Conservation (phyloP, 2,113 vertebrate species). For the Paralichthys olivaceus region DNA sequence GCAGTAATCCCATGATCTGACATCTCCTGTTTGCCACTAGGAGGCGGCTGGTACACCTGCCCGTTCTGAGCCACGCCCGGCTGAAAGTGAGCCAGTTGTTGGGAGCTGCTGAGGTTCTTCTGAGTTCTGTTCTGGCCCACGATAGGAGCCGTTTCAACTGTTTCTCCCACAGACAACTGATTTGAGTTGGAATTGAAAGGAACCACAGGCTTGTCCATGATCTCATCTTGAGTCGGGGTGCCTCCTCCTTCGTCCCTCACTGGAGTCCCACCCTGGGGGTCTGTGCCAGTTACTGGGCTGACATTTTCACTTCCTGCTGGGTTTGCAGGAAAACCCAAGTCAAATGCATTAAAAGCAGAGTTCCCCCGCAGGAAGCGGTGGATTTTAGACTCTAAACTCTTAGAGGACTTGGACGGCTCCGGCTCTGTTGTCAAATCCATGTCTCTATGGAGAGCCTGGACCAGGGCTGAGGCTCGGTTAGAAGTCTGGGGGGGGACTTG, state of each 20-base stretch:
- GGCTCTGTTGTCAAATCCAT: conserved; percentile 55
- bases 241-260: conserved; percentile 94
- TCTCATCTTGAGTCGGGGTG: conserved; percentile 96
- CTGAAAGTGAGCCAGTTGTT: conserved; percentile 25
- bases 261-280: conserved; percentile 91
- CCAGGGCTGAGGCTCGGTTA: conserved; percentile 53
- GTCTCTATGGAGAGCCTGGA: conserved; percentile 62
- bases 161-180: conserved; percentile 31
- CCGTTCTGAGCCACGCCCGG: conserved; percentile 59
- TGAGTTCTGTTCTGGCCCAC: conserved; percentile 38
- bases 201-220: conserved; percentile 89
- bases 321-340: conserved; percentile 86
- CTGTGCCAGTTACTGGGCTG: conserved; percentile 76
- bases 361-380: conserved; percentile 94
- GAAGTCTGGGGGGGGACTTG: conserved; percentile 31
- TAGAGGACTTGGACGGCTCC: conserved; percentile 70
- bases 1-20: conserved; percentile 34
- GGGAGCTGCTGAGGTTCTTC: conserved; percentile 35
- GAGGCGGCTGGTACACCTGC: conserved; percentile 53
- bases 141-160: conserved; percentile 8
- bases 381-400: conserved; percentile 94
- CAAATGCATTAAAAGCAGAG: conserved; percentile 88
- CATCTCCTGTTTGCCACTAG: conserved; percentile 23
- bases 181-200: conserved; percentile 46
- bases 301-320: conserved; percentile 63